Base-by-base conservation (phyloP, 2,113 vertebrate genomes). In the Zosterops pallidus region DNA sequence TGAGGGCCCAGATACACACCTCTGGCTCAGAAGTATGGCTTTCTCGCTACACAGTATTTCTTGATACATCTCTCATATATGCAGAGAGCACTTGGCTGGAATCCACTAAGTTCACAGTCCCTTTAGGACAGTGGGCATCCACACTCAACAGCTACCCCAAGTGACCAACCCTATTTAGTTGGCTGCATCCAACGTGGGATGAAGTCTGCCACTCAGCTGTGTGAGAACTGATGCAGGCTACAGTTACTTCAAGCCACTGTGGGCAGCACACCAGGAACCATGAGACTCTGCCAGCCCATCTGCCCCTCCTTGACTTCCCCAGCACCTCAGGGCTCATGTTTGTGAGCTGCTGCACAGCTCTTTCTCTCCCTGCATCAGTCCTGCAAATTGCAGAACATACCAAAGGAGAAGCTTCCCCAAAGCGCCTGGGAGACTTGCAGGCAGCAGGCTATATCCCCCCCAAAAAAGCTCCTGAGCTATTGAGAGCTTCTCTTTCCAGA, bases 1-100 rank as follows among this genome's bases (percentile, higher is more conserved):
- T 85, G 85, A 95, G 80, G 90, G 63, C 60, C 41, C 70, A 91
- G 70, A 90, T 42, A 69, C 50, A 76, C 31, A 96, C 81, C 80
- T 94, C 83, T 77, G 82, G 56, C 67, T 92, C 41, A 47, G 46
- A 86, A 94, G 65, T 75, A 72, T 18, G 55, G 65, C 8, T 75
- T 86, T 65, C 47, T 62, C 59, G 86, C 89, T 83, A 85, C 82
- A 90, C 0, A 77, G 16, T 44, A 44, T 8, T 68, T 39, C 59
- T 39, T 60, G 59, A 62, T 14, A 41, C 11, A 41, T 20, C 25
- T 39, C 17, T 28, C 17, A 41, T 41, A 28, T 14, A 62, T 41
- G 31, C 12, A 29, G 69, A 64, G 39, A 90, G 49, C 57, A 88
- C 60, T 92, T 82, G 65, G 41, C 57, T 76, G 77, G 82, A 76